phyloP scores from a whole-genome alignment of 2,113 vertebrate genomes.

The Chrysemys picta region DNA sequence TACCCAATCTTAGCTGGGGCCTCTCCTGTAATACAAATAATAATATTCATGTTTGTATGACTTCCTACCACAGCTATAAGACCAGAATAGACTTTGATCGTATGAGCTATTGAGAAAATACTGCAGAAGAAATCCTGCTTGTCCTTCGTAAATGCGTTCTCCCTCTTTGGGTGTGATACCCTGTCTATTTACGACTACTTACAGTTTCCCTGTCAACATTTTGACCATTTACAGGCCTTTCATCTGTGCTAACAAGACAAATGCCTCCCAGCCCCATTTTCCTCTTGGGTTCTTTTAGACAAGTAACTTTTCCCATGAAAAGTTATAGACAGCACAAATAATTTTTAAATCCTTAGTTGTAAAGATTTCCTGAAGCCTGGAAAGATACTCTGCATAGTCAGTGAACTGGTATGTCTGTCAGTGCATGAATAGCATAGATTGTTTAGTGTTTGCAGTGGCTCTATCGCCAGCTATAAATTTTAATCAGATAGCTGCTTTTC shows the following conservation, averaged over 20 bases:
- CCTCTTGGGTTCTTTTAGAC: background rate
- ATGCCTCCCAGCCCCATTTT: background rate
- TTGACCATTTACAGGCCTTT: background rate
- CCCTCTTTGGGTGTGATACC: background rate
- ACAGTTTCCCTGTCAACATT: background rate
- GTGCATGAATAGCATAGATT: background rate
- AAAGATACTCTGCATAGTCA: slow-evolving; percentile 34
- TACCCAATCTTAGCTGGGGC: background rate
- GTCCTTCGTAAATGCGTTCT: rapidly evolving
- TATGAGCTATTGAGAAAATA: background rate
- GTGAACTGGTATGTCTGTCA: slow-evolving; percentile 5
- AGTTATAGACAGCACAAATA: background rate
- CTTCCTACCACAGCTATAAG: background rate
- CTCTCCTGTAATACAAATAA: background rate
- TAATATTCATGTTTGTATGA: background rate
- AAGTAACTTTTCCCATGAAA: background rate
- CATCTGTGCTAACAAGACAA: background rate
- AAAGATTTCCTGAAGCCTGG: slow-evolving; percentile 23
- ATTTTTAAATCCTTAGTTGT: slow-evolving; percentile 32
- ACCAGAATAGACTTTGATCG: background rate
- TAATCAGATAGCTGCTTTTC: slow-evolving; percentile 58
- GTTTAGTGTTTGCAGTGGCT: background rate
- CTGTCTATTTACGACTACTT: background rate
- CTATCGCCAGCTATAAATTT: slow-evolving; percentile 51
- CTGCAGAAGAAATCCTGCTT: background rate